A percentile compares a stretch with the other conserved stretches of the same genome.
These are phyloP conservation scores for Cephus pulcher DNA, from an alignment of 2,888 invertebrate genomes.

Conservation along the genomic window DNA sequence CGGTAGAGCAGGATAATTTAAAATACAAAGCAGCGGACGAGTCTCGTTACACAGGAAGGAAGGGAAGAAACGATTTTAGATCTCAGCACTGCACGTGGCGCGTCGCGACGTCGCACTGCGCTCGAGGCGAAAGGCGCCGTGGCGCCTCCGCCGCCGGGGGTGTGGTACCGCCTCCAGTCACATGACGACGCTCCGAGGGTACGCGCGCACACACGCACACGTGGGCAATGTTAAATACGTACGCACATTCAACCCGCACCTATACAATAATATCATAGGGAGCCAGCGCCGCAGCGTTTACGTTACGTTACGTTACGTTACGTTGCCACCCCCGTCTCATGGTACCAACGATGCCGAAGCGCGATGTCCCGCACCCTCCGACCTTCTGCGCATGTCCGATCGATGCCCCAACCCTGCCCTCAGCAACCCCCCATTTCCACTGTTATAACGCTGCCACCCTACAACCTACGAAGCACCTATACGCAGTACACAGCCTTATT, in stretches of 20 bases:
- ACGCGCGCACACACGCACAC: constrained; percentile 7
- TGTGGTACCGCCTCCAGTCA: constrained; percentile 64
- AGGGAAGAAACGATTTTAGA: constrained; percentile 47
- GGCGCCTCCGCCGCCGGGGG: constrained; percentile 51
- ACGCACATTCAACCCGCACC: background rate
- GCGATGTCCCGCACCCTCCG: constrained; percentile 3
- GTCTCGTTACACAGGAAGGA: constrained; percentile 32
- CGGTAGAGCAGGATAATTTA: background rate
- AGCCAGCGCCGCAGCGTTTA: background rate
- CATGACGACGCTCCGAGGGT: constrained; percentile 41
- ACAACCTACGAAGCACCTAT: background rate
- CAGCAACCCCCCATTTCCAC: constrained; percentile 15
- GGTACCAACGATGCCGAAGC: background rate
- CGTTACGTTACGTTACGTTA: constrained; percentile 8
- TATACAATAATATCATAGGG: background rate
- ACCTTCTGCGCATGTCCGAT: constrained; percentile 55
- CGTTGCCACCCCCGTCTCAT: constrained; percentile 7
- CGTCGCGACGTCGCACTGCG: constrained; percentile 67
- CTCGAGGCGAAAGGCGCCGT: constrained; percentile 62
- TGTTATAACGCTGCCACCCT: constrained; percentile 4
- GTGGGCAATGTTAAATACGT: background rate
- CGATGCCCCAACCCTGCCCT: constrained; percentile 50
- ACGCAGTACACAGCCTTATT: background rate
- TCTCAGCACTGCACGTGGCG: constrained; percentile 64
- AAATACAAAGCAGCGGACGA: constrained; percentile 2